Evolutionary conservation across 2,888 invertebrate species (phyloP).

Genomic region (Teleiodes luculella): DNA sequence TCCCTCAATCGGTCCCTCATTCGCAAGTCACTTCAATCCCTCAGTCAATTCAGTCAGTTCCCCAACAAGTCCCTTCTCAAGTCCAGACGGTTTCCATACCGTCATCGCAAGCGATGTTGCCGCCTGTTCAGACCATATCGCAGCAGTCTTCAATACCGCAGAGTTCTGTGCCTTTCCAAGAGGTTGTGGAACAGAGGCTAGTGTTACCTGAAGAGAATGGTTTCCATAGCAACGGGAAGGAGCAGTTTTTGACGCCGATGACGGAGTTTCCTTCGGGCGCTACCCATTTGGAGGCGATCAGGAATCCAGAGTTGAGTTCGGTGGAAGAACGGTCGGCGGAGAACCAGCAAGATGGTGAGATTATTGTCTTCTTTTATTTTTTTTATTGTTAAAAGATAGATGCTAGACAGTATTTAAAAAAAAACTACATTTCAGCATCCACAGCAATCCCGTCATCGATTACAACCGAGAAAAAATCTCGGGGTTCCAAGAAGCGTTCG

Average conservation of each 20-base stretch:
- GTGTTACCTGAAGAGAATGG: conserved; percentile 51
- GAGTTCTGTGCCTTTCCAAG: conserved; percentile 28
- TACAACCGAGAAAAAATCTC: conserved; percentile 61
- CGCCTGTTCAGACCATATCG: conserved; percentile 24
- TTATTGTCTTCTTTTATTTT: too few species aligned
- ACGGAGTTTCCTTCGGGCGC: conserved; percentile 60
- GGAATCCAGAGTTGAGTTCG: conserved; percentile 60
- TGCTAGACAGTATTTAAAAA: too few species aligned
- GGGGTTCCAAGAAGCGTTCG: conserved; percentile 68
- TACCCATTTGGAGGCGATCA: conserved; percentile 49
- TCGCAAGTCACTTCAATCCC: conserved; percentile 17
- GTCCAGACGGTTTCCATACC: conserved; percentile 21
- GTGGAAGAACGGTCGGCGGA: conserved; percentile 65
- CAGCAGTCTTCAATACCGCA: conserved; percentile 13
- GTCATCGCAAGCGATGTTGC: conserved; percentile 24
- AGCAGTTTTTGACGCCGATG: conserved; percentile 70
- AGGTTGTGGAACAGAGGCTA: conserved; percentile 50
- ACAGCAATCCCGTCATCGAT: conserved; percentile 67
- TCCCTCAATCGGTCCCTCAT: not conserved
- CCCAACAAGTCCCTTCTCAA: conserved; percentile 15
- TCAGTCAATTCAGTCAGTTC: conserved; percentile 17
- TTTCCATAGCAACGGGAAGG: conserved; percentile 48
- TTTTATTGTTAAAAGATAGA: too few species aligned
- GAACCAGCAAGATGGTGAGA: conserved; percentile 54
- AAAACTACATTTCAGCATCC: conserved; percentile 36